These are phyloP conservation scores for Dermatophagoides farinae DNA, from an alignment of 1,140 invertebrate species.

Conservation along the genomic window DNA sequence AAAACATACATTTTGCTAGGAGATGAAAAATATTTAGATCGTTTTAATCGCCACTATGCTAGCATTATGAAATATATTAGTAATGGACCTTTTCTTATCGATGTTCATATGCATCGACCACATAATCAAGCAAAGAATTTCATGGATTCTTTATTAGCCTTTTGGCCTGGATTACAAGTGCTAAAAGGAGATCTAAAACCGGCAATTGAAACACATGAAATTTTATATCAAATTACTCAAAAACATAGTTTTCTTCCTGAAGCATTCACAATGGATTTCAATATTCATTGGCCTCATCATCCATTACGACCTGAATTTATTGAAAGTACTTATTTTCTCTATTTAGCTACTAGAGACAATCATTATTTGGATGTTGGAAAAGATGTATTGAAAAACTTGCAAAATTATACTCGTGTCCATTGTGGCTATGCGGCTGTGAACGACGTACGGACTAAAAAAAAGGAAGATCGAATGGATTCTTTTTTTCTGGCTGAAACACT, in stretches of 20 bases:
- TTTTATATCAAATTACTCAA: conserved; percentile 84
- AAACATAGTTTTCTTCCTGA: conserved; percentile 93
- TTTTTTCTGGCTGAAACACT: conserved; percentile 94
- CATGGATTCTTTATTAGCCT: conserved; percentile 89
- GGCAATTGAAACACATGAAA: conserved; percentile 89
- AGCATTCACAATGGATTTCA: conserved; percentile 76
- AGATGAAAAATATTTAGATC: conserved; percentile 67
- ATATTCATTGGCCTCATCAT: conserved; percentile 95
- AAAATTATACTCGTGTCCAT: conserved; percentile 69
- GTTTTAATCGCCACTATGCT: conserved; percentile 83
- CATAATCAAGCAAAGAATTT: conserved; percentile 85
- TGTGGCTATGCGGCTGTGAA: conserved; percentile 93
- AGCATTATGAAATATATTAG: conserved; percentile 92
- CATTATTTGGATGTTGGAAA: conserved; percentile 86
- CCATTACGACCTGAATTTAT: conserved; percentile 89
- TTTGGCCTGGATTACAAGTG: conserved; percentile 90
- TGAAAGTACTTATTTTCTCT: conserved; percentile 92
- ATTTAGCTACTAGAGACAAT: conserved; percentile 74
- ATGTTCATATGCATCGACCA: conserved; percentile 96
- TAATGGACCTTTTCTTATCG: conserved; percentile 77
- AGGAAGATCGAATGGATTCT: conserved; percentile 91
- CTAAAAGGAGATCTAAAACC: conserved; percentile 81
- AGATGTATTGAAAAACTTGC: conserved; percentile 67
- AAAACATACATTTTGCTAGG: conserved; percentile 58
- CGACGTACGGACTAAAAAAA: conserved; percentile 69